Evolutionary conservation across 2,113 vertebrate genomes (phyloP), one percentile per base, ranked within the genome.

Genomic region (Hippocampus mohnikei): DNA sequence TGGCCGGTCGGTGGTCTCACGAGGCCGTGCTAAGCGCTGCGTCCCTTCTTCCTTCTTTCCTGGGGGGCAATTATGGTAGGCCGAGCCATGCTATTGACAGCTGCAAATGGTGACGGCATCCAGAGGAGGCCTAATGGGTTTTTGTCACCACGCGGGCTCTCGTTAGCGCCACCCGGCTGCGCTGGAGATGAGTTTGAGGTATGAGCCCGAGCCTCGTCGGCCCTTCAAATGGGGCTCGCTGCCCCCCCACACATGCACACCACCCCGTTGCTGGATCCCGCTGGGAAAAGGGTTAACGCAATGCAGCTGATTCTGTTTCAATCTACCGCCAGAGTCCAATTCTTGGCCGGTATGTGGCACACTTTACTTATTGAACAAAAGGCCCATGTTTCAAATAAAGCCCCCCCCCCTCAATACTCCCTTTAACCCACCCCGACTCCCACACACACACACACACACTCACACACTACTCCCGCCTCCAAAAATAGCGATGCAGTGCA

Each of bases 41-140:
- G 58, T 72, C 69, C 80, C 73, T 79, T 81, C 74, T 80, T 82
- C 80, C 73, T 79, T 81, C 76, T 80, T 82, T 85, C 84, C 81
- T 82, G 70, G 73, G 86, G 87, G 82, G 82, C 80, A 80, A 87
- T 90, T 87, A 87, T 72, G 80, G 81, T 73, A 73, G 88, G 75
- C 81, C 79, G 70, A 76, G 85, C 81, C 81, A 81, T 66, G 74
- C 73, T 85, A 89, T 86, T 88, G 88, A 87, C 88, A 90, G 88
- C 87, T 81, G 83, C 78, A 87, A 88, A 87, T 84, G 90, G 87
- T 85, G 86, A 87, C 66, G 79, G 68, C 72, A 79, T 74, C 73
- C 78, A 69, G 80, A 79, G 80, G 71, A 78, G 79, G 72, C 68
- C 77, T 85, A 85, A 86, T 85, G 77, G 81, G 72, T 81, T 81